These are phyloP conservation scores for Drosophila neoperkinsi DNA, from an alignment of 2,888 invertebrate species.

Conservation along the genomic window DNA sequence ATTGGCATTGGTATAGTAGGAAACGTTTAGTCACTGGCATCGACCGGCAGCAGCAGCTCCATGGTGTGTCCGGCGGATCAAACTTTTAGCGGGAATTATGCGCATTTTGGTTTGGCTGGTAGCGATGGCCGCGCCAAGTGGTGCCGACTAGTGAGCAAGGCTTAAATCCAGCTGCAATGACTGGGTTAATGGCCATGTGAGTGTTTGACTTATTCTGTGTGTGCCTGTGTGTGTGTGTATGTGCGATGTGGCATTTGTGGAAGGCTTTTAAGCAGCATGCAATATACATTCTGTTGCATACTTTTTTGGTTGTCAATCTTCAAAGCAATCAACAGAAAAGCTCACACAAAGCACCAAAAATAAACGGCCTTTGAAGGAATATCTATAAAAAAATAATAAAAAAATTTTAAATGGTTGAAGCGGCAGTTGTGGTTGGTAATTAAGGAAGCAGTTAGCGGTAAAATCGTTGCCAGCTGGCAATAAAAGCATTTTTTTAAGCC, in stretches of 20 bases:
- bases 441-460: slow-evolving; percentile 13
- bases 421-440: slow-evolving; percentile 18
- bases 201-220: slow-evolving; percentile 41
- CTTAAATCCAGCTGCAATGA: slow-evolving; percentile 51
- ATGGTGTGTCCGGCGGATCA: slow-evolving; percentile 18
- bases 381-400: background rate
- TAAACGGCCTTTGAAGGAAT: slow-evolving; percentile 23
- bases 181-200: slow-evolving; percentile 61
- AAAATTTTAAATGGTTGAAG: slow-evolving; percentile 4
- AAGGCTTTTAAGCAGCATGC: slow-evolving; percentile 58
- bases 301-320: slow-evolving; percentile 54
- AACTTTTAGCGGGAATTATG: slow-evolving; percentile 76
- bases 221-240: slow-evolving; percentile 15
- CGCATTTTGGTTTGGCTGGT: slow-evolving; percentile 68
- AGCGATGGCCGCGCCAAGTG: slow-evolving; percentile 38
- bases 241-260: slow-evolving; percentile 25
- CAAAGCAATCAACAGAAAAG: slow-evolving; percentile 57
- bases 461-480: slow-evolving; percentile 5
- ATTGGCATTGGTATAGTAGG: slow-evolving; percentile 7
- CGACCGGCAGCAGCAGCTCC: slow-evolving; percentile 6
- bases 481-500: background rate
- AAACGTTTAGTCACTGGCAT: slow-evolving; percentile 54
- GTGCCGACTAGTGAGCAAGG: slow-evolving; percentile 21
- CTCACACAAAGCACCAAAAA: slow-evolving; percentile 22
- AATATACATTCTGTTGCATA: slow-evolving; percentile 48